Evolutionary conservation across 2,113 vertebrate species (phyloP).

Genomic region (Conger conger): DNA sequence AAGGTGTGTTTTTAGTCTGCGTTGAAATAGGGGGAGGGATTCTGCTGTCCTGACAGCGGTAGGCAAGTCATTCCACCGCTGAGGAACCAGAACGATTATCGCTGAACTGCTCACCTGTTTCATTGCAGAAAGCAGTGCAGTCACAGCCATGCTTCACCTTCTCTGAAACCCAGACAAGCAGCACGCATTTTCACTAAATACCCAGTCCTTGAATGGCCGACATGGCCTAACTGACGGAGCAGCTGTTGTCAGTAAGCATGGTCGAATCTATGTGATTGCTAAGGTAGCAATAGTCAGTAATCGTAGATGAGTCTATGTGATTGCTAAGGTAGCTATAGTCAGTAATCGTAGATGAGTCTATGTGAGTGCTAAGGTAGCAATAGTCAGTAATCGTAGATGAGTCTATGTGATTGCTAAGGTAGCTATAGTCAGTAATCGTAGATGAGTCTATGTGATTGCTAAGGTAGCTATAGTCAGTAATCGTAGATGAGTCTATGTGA

Average conservation of each 20-base stretch:
- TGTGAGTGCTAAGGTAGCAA: too few relatives aligned
- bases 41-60: too few relatives aligned
- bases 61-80: too few relatives aligned
- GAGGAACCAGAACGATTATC: too few relatives aligned
- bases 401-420: background rate
- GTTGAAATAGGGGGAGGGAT: too few relatives aligned
- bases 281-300: background rate
- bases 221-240: background rate
- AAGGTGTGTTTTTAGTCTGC: too few relatives aligned
- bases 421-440: background rate
- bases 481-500: too few relatives aligned
- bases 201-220: background rate
- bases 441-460: background rate
- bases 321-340: background rate
- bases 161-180: constrained; percentile 33
- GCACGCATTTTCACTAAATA: background rate
- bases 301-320: background rate
- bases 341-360: too few relatives aligned
- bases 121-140: constrained; percentile 56
- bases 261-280: background rate
- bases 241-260: background rate
- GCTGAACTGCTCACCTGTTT: constrained; percentile 45
- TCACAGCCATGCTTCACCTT: constrained; percentile 34
- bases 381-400: too few relatives aligned
- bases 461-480: background rate